Base-by-base conservation (phyloP, 1,140 invertebrate genomes). In the Ptiloglossa arizonensis region DNA sequence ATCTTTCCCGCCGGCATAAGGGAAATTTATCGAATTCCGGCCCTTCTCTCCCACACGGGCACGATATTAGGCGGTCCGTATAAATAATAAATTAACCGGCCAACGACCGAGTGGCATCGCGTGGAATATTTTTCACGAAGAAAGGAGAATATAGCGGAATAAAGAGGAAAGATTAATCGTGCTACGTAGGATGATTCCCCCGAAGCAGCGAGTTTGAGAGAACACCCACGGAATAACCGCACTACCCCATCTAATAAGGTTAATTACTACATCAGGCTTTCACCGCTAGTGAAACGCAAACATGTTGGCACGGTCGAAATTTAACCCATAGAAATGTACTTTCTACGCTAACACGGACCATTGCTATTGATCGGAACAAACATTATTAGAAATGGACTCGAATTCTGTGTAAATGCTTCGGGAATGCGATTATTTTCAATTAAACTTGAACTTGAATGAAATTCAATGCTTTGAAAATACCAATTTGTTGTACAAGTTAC, bases 161-260 rank as follows among this genome's bases (percentile, higher is more conserved):
- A 66, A 66, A 44, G 35, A 74, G 50, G 62, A n/a, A 44, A 66
- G 72, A 74, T 74, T 74, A 74, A 66, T 74, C 62, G 57, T 24
- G 35, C 22, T 46, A 22, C 35, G 29, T 5, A n/a, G n/a, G 17
- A 5, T 8, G 27, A 46, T 44, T 38, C 50, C 48, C 57, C 52
- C 57, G 44, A 74, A 66, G 38, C 35, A 22, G 19, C 13, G 24
- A 38, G 62, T 13, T 38, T 29, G 48, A 54, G 41, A 32, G 41
- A 66, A 66, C 50, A 66, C 13, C 50, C 11, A 38, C 22, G 46
- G 27, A 56, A 54, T 62, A 38, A 44, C 24, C 32, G 22, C 13
- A 17, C 62, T 66, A 74, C 52, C 50, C 44, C 24, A 41, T 50
- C 66, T 74, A 50, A 50, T n/a, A 50, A 17, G n/a, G 5, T 50